These are phyloP conservation scores for Leptinotarsa rubiginosa DNA, from an alignment of 2,888 invertebrate species.

Conservation along the genomic window DNA sequence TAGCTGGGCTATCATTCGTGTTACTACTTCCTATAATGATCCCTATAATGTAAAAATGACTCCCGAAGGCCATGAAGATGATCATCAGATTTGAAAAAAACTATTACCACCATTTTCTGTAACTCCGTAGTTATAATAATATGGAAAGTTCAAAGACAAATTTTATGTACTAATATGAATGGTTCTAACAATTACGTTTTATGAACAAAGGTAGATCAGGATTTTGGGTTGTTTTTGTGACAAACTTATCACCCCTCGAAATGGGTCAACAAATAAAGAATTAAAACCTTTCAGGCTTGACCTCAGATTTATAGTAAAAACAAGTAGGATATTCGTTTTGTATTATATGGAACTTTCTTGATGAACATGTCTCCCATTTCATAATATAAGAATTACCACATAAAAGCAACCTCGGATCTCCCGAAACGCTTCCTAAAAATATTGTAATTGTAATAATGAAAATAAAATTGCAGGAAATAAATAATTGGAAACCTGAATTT, in stretches of 20 bases:
- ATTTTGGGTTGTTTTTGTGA: conserved; percentile 11
- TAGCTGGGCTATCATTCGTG: not conserved
- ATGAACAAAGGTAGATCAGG: not conserved
- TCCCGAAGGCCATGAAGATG: not conserved
- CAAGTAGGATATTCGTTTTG: not conserved
- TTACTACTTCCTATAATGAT: not conserved
- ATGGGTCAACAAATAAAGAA: too few relatives aligned
- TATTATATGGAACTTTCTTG: not conserved
- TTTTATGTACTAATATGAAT: not conserved
- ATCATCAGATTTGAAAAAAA: not conserved
- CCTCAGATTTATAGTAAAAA: not conserved
- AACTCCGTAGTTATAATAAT: not conserved
- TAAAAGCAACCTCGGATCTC: conserved; percentile 1
- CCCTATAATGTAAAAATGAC: conserved; percentile 4
- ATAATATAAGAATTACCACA: not conserved
- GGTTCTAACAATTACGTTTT: not conserved
- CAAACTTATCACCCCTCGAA: not conserved
- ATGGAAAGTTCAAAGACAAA: not conserved
- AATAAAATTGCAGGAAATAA: not conserved
- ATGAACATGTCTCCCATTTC: not conserved
- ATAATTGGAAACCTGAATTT: not conserved
- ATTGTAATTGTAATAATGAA: not conserved
- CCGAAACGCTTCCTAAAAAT: not conserved
- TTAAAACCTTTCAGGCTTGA: not conserved
- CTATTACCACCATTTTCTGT: not conserved